Evolutionary conservation across 2,888 invertebrate genomes (phyloP), one percentile per base, ranked within the genome.

Genomic region (Myathropa florea): DNA sequence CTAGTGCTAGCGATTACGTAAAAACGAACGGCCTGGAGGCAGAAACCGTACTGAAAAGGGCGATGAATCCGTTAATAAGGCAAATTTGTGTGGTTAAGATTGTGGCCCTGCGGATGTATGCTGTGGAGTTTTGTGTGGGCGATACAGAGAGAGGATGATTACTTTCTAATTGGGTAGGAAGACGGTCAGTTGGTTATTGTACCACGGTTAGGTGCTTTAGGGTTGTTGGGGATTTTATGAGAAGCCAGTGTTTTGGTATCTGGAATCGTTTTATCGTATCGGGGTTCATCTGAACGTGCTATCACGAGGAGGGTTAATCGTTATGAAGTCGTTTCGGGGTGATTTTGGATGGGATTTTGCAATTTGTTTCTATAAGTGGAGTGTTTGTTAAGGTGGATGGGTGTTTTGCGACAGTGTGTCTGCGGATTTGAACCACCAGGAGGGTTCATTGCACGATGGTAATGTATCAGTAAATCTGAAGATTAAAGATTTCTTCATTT

Each of bases 21-120:
- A 70, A 46, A 83, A 23, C 59, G 64, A 70, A 23, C 55, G 53
- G 65, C 71, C 57, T 23, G 12, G 21, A 18, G 76, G 76, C 80
- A 63, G 24, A 55, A 65, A 60, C 55, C 67, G 46, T 18, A 73
- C 24, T 23, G 60, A 70, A 72, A 80, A 71, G 71, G 63, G 68
- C 80, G 68, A 71, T 67, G 78, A 67, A 70, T 76, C 61, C 24
- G 70, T 76, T 84, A 76, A 80, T 76, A 76, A 65, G 68, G 75
- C 64, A 14, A 79, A 83, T 73, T 79, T 46, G 72, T 30, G 65
- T 30, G 72, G 72, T 60, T 83, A 77, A 83, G 77, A 23, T 63
- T 59, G 55, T n/a, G 59, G 61, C 59, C 77, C 65, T 61, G 65
- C 53, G 71, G 82, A 33, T 59, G 28, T 75, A 33, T 59, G 53